Conservation (phyloP, 2,888 invertebrate species). For the Mesopsocus fuscifrons region DNA sequence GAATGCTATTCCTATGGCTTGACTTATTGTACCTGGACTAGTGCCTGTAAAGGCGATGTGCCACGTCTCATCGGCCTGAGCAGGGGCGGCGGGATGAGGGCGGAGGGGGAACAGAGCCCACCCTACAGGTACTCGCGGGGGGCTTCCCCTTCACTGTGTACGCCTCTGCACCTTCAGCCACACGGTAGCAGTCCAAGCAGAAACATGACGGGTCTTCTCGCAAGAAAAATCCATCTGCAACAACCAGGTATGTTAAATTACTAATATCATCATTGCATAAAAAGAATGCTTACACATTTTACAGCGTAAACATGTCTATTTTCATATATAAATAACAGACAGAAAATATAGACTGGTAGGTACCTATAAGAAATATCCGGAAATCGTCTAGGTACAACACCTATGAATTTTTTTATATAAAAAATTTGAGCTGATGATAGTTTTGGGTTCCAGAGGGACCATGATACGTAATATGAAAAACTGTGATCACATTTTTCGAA, state of each 20-base stretch:
- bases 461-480: too few relatives aligned
- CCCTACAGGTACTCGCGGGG: conserved; percentile 35
- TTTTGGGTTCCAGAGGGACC: too few relatives aligned
- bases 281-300: conserved; percentile 13
- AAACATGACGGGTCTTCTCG: conserved; percentile 36
- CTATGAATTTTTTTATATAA: too few relatives aligned
- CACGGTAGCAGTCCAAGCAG: conserved; percentile 40
- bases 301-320: conserved; percentile 11
- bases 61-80: conserved; percentile 35
- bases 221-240: conserved; percentile 35
- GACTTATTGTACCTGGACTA: conserved; percentile 25
- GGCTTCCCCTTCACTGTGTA: conserved; percentile 36
- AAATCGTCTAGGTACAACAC: too few relatives aligned
- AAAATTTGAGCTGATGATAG: too few relatives aligned
- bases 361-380: too few relatives aligned
- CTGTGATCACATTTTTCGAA: too few relatives aligned
- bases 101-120: conserved; percentile 47
- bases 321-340: conserved; percentile 12
- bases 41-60: conserved; percentile 47
- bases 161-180: conserved; percentile 28
- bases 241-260: conserved; percentile 14
- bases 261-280: conserved; percentile 16
- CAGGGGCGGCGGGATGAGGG: conserved; percentile 16
- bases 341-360: conserved; percentile 10
- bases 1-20: too few relatives aligned